A percentile compares a stretch with the other conserved stretches of the same genome.
Evolutionary conservation across 2,113 vertebrate species (phyloP).

Genomic region (Syrmaticus mikado): DNA sequence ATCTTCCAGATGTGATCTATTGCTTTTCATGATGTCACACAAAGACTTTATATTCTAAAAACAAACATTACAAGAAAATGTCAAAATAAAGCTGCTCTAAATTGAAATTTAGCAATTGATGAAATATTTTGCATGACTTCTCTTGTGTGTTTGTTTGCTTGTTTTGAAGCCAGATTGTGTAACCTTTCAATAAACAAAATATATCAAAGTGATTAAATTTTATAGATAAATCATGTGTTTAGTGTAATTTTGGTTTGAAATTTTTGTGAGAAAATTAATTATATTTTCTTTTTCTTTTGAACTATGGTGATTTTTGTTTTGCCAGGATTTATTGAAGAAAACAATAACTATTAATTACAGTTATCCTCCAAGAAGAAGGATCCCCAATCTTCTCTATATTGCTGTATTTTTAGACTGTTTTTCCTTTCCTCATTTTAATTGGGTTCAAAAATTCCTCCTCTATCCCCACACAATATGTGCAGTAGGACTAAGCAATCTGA

Average conservation of each 20-base stretch:
- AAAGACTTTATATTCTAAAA: not conserved
- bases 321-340: not conserved
- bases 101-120: not conserved
- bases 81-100: slow-evolving; percentile 45
- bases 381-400: not conserved
- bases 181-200: not conserved
- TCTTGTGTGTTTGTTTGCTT: not conserved
- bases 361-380: not conserved
- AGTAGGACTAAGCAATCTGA: not conserved
- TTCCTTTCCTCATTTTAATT: not conserved
- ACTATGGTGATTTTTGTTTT: not conserved
- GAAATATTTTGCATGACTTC: not conserved
- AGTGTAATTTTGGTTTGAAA: rapidly evolving
- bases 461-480: not conserved
- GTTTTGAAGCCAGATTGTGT: not conserved
- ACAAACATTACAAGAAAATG: not conserved
- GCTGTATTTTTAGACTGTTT: not conserved
- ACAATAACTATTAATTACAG: not conserved
- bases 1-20: not conserved
- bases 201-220: not conserved
- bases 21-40: not conserved
- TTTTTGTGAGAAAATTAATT: not conserved
- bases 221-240: not conserved
- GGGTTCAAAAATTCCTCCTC: not conserved
- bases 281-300: not conserved